phyloP scores from a whole-genome alignment of 23 tunicate genomes.

The Ascidia mentula region DNA sequence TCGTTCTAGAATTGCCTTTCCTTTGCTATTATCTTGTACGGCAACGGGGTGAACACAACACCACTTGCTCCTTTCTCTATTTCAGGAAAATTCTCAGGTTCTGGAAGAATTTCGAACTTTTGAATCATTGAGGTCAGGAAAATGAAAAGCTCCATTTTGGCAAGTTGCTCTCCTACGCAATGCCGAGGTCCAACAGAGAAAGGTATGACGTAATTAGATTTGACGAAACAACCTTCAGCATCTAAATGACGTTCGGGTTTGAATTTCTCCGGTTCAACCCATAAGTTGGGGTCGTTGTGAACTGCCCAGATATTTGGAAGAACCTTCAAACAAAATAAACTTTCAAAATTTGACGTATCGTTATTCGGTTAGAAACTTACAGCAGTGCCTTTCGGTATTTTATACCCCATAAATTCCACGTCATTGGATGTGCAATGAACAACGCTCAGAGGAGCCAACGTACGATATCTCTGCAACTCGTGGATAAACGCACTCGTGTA shows the following conservation, averaged over 20 bases:
- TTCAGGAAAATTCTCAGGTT: not conserved
- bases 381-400: slow-evolving; percentile 4
- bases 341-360: too few species aligned
- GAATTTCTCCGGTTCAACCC: not conserved
- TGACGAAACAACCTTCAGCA: not conserved
- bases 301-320: too few species aligned
- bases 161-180: not conserved
- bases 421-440: slow-evolving; percentile 9
- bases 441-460: slow-evolving; percentile 8
- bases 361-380: not conserved
- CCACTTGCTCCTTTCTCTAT: not conserved
- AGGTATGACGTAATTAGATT: not conserved
- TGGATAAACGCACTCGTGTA: slow-evolving; percentile 26
- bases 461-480: slow-evolving; percentile 19
- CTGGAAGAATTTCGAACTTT: not conserved
- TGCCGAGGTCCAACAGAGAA: not conserved
- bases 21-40: not conserved
- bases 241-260: not conserved
- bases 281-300: too few species aligned
- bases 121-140: not conserved
- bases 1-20: not conserved
- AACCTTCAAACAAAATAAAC: too few species aligned
- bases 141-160: not conserved
- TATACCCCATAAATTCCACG: not conserved
- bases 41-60: not conserved